phyloP scores from a whole-genome alignment of 2,797 vertebrate genomes.

The Siniperca undulata region DNA sequence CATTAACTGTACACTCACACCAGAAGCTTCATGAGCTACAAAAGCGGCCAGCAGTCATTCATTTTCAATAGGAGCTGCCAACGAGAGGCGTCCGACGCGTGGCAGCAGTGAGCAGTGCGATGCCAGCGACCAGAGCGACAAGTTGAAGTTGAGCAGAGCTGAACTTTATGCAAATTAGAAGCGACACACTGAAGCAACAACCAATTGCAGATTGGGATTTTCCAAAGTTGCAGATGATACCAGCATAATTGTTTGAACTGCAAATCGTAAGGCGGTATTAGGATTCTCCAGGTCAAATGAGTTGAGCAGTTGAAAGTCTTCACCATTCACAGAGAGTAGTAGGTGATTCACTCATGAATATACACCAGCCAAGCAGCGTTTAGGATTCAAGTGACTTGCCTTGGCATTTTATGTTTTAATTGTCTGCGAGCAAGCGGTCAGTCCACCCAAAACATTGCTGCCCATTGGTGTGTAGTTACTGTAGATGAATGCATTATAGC shows the following conservation, averaged over 20 bases:
- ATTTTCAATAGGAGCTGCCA: no score
- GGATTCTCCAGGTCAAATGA: slow-evolving; percentile 70
- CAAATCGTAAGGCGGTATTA: slow-evolving; percentile 40
- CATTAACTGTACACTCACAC: no score
- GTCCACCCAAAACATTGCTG: slow-evolving; percentile 64
- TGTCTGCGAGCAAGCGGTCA: slow-evolving; percentile 71
- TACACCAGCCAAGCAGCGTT: slow-evolving; percentile 68
- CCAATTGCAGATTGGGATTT: no score
- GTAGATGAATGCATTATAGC: slow-evolving; percentile 52
- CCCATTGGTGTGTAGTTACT: slow-evolving; percentile 37
- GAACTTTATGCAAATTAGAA: no score
- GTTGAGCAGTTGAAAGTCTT: slow-evolving; percentile 72
- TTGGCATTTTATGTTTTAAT: slow-evolving; percentile 83
- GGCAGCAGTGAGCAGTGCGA: no score
- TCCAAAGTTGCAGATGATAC: slow-evolving; percentile 32
- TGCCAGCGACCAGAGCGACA: no score
- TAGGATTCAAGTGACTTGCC: slow-evolving; percentile 80
- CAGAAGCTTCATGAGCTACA: no score
- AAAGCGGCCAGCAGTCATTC: no score
- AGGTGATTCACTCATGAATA: slow-evolving; percentile 77
- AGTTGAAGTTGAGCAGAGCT: no score
- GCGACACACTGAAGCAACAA: no score
- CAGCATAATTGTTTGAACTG: slow-evolving; percentile 46
- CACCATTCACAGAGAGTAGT: slow-evolving; percentile 68
- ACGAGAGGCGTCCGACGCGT: no score